Evolutionary conservation across 2,797 vertebrate genomes (phyloP), one percentile per base, ranked within the genome.

Genomic region (Yasuhikotakia modesta): DNA sequence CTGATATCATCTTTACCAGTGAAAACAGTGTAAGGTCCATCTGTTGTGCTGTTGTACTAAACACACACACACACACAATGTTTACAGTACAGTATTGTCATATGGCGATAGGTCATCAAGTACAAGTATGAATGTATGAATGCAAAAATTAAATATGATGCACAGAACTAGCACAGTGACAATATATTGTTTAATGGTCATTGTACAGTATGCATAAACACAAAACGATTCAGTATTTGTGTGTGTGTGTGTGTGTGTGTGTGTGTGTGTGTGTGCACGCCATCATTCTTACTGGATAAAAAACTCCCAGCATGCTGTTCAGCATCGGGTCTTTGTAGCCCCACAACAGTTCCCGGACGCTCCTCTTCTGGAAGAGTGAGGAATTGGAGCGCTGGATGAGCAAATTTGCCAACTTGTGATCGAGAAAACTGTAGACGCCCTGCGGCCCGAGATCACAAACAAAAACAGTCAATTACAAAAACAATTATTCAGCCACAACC

Each of bases 301-400:
- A 98, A 1, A 96, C 35, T 24, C 96, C 97, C 24, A 95, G 0
- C 0, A 0, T 60, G 0, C 0, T 1, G 0, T 81, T 35, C 67
- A 92, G 0, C 0, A 98, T 84, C 4, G 95, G 94, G 84, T 98
- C 97, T 0, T 0, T 43, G 82, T 99, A 99, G 13, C 98, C 98
- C 97, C 97, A 99, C 45, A 99, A 84, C 3, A 99, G 0, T 70
- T 98, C 96, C 48, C 78, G 94, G 70, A 99, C 90, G 7, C 91
- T 93, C 79, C 95, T 95, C 0, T 1, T 86, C 83, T 98, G 96
- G 84, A 98, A 96, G 80, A 99, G 87, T 0, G 86, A 73, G 2
- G 95, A 91, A 0, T 94, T 94, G 79, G 6, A 30, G 0, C 0
- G 0, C 0, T 73, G 1, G 48, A 85, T 81, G 1, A 82, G 1